Conservation (phyloP, 2,797 vertebrate species). For the Coracias cyanogaster region DNA sequence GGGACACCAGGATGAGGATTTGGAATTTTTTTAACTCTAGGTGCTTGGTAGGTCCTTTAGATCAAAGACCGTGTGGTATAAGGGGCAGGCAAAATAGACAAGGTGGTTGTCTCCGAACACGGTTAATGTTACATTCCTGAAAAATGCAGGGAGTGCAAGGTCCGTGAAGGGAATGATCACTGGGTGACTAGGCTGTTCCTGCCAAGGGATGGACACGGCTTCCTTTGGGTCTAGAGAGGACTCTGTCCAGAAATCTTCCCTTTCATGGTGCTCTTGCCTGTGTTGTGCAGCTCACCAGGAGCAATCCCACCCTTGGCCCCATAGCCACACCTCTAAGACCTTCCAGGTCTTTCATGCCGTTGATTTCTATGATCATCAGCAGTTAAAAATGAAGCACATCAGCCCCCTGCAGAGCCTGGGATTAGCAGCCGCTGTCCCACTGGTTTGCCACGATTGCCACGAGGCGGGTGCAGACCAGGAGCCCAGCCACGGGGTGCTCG, state of each 20-base stretch:
- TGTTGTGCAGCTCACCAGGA: not conserved
- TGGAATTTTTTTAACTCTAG: not conserved
- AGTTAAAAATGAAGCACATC: not conserved
- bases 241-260: not conserved
- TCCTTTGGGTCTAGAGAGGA: not conserved
- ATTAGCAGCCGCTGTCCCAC: not conserved
- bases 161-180: not conserved
- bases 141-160: not conserved
- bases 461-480: not conserved
- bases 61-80: not conserved
- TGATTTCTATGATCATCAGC: not conserved
- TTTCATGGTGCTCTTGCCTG: not conserved
- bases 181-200: accelerated
- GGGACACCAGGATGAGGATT: not conserved
- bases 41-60: not conserved
- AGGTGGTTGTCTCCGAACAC: not conserved
- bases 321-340: not conserved
- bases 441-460: accelerated
- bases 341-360: accelerated
- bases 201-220: not conserved
- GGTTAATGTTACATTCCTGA: not conserved
- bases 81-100: not conserved
- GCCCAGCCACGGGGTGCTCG: not conserved
- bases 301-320: accelerated
- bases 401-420: too few relatives aligned